A percentile compares a stretch with the other conserved stretches of the same genome.
Conservation (phyloP, 2,888 invertebrate species). For the Calephelis perditalis region DNA sequence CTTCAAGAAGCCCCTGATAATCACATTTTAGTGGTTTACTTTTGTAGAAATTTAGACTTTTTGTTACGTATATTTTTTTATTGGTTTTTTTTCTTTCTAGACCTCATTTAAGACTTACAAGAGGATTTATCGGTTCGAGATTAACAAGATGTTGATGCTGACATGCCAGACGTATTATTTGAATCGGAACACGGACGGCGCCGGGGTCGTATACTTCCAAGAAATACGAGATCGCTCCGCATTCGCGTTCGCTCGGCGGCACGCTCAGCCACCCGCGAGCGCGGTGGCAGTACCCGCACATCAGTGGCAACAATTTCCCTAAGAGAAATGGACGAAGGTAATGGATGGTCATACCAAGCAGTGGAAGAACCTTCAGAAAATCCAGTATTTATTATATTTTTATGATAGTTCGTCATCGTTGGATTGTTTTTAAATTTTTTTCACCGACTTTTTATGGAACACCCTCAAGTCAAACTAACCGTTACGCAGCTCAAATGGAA, state of each 20-base stretch:
- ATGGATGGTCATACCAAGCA: conserved; percentile 25
- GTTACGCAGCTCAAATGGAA: conserved; percentile 20
- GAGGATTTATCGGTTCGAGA: conserved; percentile 21
- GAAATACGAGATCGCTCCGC: conserved; percentile 12
- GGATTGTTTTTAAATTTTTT: conserved; percentile 24
- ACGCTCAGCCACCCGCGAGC: conserved; percentile 7
- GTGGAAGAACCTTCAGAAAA: conserved; percentile 15
- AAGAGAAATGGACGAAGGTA: conserved; percentile 24
- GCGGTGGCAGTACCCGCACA: conserved; percentile 2
- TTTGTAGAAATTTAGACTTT: no score
- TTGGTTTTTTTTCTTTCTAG: conserved; percentile 19
- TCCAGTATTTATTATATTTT: no score
- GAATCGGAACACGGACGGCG: conserved; percentile 16
- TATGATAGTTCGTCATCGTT: conserved; percentile 21
- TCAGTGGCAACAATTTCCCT: conserved; percentile 18
- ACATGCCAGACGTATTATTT: conserved; percentile 18
- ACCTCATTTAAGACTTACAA: conserved; percentile 21
- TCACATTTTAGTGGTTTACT: background rate
- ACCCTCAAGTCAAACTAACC: conserved; percentile 20
- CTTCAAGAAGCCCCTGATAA: background rate
- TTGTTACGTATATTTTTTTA: no score
- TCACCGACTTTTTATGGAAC: conserved; percentile 20
- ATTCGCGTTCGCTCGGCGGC: conserved; percentile 13
- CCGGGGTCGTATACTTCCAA: conserved; percentile 11
- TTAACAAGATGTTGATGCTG: conserved; percentile 18